Percentiles rank a stretch among this genome's conserved stretches.
These are phyloP conservation scores for Beris chalybata DNA, from an alignment of 2,888 invertebrate genomes.

Conservation along the genomic window DNA sequence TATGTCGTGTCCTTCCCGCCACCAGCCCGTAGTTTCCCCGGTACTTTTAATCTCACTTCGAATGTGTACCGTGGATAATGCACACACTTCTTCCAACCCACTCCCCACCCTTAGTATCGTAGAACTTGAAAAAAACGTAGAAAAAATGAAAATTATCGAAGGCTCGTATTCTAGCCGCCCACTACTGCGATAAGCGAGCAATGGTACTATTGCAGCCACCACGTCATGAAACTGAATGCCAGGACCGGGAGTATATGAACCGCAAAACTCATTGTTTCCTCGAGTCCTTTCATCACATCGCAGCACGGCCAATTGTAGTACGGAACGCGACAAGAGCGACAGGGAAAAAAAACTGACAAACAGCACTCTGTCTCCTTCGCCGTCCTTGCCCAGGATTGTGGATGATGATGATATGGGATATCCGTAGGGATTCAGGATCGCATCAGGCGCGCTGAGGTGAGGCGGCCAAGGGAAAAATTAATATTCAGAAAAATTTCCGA, in stretches of 20 bases:
- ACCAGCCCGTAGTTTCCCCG: neutral
- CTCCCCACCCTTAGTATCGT: neutral
- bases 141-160: conserved; percentile 5
- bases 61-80: conserved; percentile 5
- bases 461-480: conserved; percentile 14
- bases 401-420: conserved; percentile 7
- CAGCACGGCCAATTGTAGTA: conserved; percentile 14
- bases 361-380: neutral
- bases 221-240: conserved; percentile 9
- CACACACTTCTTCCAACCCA: neutral
- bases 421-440: conserved; percentile 1
- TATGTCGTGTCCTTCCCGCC: neutral
- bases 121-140: neutral
- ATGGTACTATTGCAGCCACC: neutral
- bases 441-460: neutral
- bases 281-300: neutral
- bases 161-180: conserved; percentile 1
- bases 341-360: conserved; percentile 8
- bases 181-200: conserved; percentile 13
- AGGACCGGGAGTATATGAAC: conserved; percentile 17
- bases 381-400: neutral
- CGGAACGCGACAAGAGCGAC: conserved; percentile 8
- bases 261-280: conserved; percentile 9
- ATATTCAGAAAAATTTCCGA: conserved; percentile 18
- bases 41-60: too few relatives aligned